A percentile compares a stretch with the other conserved stretches of the same genome.
These are phyloP conservation scores for Cheilosia variabilis DNA, from an alignment of 2,888 invertebrate species.

Conservation along the genomic window DNA sequence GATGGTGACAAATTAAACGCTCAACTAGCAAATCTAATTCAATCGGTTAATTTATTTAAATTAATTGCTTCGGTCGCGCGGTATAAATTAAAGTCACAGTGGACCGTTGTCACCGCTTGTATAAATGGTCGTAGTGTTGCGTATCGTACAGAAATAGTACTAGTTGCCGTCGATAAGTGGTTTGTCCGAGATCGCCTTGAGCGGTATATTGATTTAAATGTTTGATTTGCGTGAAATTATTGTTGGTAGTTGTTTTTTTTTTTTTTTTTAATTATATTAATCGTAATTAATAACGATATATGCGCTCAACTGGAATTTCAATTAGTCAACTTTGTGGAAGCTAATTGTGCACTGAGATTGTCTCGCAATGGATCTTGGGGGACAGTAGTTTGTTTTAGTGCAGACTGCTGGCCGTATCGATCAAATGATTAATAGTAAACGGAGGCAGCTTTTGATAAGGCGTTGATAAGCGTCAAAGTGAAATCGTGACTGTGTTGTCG, in stretches of 20 bases:
- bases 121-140: slow-evolving; percentile 2
- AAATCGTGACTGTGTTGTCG: too few species aligned
- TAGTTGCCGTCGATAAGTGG: slow-evolving; percentile 48
- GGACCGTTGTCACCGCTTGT: background rate
- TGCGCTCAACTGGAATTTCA: background rate
- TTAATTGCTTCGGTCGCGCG: slow-evolving; percentile 55
- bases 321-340: slow-evolving; percentile 11
- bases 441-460: too few species aligned
- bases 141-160: background rate
- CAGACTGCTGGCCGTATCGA: background rate
- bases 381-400: background rate
- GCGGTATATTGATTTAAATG: slow-evolving; percentile 56
- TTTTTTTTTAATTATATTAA: slow-evolving; percentile 25
- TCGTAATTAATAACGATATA: slow-evolving; percentile 29
- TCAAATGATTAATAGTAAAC: background rate
- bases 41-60: slow-evolving; percentile 52
- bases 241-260: slow-evolving; percentile 3
- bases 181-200: slow-evolving; percentile 54
- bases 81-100: slow-evolving; percentile 53
- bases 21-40: slow-evolving; percentile 24
- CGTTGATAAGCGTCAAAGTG: too few species aligned
- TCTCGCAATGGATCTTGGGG: background rate
- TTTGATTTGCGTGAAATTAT: slow-evolving; percentile 29
- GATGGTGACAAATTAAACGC: slow-evolving; percentile 55
- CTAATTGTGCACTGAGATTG: background rate